Percentiles rank a stretch among this genome's conserved stretches.
These are phyloP conservation scores for Phymatocera aterrima DNA, from an alignment of 2,888 invertebrate genomes.

Conservation along the genomic window DNA sequence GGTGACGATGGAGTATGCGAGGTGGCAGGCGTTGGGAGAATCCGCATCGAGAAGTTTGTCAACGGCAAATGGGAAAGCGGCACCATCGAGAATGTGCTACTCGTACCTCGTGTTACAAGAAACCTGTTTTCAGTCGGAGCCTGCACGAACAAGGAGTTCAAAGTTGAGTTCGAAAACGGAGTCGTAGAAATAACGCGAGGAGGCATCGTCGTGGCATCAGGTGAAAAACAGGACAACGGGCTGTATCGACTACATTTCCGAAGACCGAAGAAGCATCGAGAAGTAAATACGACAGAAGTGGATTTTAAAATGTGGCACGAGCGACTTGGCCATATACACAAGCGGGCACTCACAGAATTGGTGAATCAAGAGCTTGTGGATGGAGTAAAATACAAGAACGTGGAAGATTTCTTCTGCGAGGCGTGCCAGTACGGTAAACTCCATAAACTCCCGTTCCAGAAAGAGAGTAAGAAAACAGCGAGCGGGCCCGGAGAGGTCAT, in stretches of 20 bases:
- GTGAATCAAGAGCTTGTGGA: conserved; percentile 38
- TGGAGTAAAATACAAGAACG: conserved; percentile 44
- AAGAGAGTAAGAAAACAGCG: not conserved
- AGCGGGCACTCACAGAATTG: conserved; percentile 40
- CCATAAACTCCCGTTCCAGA: conserved; percentile 42
- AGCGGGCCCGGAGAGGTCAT: conserved; percentile 34
- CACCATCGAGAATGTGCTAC: conserved; percentile 51
- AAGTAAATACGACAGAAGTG: conserved; percentile 43
- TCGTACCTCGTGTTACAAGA: conserved; percentile 49
- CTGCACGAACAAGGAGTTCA: conserved; percentile 37
- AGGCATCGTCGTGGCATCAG: not conserved
- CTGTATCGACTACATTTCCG: not conserved
- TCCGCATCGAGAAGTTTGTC: conserved; percentile 31
- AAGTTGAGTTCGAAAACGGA: not conserved
- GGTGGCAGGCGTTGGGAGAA: conserved; percentile 42
- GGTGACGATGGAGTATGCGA: conserved; percentile 50
- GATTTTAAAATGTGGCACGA: conserved; percentile 39
- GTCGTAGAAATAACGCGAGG: not conserved
- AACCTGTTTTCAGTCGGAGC: conserved; percentile 54
- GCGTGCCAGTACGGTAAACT: conserved; percentile 45
- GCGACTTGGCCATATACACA: conserved; percentile 3
- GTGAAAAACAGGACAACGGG: conserved; percentile 3
- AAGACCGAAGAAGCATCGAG: not conserved
- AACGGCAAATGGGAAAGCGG: conserved; percentile 25
- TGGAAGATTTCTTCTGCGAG: conserved; percentile 47